A percentile compares a stretch with the other conserved stretches of the same genome.
These are phyloP conservation scores for Ancistrus triradiatus DNA, from an alignment of 2,113 vertebrate genomes.

Conservation along the genomic window DNA sequence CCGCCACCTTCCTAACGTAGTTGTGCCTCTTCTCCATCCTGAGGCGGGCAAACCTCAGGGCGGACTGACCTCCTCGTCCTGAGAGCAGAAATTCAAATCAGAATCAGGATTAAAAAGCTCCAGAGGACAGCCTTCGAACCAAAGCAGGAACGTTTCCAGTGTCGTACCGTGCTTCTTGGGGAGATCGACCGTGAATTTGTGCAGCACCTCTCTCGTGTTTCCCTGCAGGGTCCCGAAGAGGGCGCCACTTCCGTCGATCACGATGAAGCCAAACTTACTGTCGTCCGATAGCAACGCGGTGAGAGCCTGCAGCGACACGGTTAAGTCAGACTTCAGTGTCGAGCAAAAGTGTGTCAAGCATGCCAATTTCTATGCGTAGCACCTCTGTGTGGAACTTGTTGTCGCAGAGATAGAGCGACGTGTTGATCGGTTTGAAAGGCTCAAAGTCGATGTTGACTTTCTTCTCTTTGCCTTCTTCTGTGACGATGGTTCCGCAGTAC, in stretches of 20 bases:
- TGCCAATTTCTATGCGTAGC: not conserved
- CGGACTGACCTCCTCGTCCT: constrained; percentile 98
- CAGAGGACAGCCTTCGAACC: not conserved
- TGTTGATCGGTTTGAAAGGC: constrained; percentile 99
- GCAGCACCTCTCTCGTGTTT: constrained; percentile 97
- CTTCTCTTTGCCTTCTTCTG: constrained; percentile 99
- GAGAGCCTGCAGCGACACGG: constrained; percentile 74
- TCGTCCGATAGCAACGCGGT: constrained; percentile 96
- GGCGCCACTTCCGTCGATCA: constrained; percentile 98
- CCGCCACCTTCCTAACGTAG: constrained; percentile 97
- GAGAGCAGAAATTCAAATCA: constrained; percentile 25
- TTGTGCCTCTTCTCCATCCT: constrained; percentile 99
- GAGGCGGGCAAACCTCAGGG: constrained; percentile 94
- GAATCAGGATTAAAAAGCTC: not conserved
- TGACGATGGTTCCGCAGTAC: constrained; percentile 99
- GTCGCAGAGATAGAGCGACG: constrained; percentile 97
- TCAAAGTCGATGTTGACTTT: constrained; percentile 99
- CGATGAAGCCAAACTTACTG: constrained; percentile 99
- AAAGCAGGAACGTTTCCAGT: not conserved
- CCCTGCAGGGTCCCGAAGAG: constrained; percentile 98
- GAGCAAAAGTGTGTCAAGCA: not conserved
- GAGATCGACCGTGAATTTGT: constrained; percentile 99
- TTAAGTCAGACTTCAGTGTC: not conserved
- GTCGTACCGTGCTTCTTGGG: constrained; percentile 96
- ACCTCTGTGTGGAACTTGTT: constrained; percentile 99